Evolutionary conservation across 2,888 invertebrate species (phyloP).

Genomic region (Ernsta delagoae): DNA sequence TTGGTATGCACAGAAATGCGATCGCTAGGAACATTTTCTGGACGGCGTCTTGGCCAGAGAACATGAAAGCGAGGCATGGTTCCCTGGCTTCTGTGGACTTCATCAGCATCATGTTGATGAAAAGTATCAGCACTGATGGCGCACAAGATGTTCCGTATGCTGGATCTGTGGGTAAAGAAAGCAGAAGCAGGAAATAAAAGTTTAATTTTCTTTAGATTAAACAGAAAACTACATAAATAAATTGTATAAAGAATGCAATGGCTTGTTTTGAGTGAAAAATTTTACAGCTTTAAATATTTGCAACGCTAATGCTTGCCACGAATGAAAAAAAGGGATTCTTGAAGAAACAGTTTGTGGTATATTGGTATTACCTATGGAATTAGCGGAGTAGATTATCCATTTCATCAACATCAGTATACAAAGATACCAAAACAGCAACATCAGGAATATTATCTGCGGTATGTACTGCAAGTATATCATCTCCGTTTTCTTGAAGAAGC

Average conservation of each 20-base stretch:
- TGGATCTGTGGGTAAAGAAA: conserved; percentile 57
- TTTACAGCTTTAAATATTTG: too few relatives aligned
- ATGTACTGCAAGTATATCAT: conserved; percentile 87
- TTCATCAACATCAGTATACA: conserved; percentile 88
- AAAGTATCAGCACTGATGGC: conserved; percentile 91
- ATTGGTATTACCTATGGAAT: conserved; percentile 65
- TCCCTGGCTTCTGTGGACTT: conserved; percentile 71
- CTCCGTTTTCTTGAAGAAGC: conserved; percentile 76
- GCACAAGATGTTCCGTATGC: conserved; percentile 85
- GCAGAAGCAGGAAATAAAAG: background rate
- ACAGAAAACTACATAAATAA: too few relatives aligned
- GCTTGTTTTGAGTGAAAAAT: too few relatives aligned
- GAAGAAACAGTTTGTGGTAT: too few relatives aligned
- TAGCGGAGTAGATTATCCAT: conserved; percentile 86
- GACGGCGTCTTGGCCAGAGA: conserved; percentile 81
- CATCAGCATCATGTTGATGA: conserved; percentile 92
- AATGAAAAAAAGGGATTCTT: too few relatives aligned
- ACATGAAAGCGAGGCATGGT: conserved; percentile 86
- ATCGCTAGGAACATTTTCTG: conserved; percentile 87
- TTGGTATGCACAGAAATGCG: conserved; percentile 89
- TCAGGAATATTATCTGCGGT: conserved; percentile 88
- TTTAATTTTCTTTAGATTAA: background rate
- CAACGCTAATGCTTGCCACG: too few relatives aligned
- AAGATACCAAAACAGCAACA: conserved; percentile 88
- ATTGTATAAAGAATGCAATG: too few relatives aligned